phyloP scores from a whole-genome alignment of 35 echinoderm and acorn worm genomes.

The Anneissia japonica region DNA sequence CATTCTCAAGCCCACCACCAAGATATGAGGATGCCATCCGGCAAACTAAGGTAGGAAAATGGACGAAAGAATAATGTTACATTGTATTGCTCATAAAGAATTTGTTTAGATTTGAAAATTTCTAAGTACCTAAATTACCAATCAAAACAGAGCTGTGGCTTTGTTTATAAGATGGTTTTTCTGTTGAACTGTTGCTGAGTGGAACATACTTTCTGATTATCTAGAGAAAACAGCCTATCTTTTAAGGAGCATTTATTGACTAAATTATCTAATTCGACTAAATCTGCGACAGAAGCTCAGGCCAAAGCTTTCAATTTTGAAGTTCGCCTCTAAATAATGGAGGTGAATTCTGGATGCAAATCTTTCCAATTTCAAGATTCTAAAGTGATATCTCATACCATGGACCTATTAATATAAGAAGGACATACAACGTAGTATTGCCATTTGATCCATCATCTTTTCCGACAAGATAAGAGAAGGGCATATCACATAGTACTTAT shows the following conservation, averaged over 20 bases:
- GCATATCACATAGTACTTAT: too few relatives aligned
- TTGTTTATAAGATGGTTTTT: background rate
- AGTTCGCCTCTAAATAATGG: too few relatives aligned
- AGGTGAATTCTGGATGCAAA: background rate
- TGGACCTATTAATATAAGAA: too few relatives aligned
- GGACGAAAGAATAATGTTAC: background rate
- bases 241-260: background rate
- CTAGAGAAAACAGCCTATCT: background rate
- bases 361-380: background rate
- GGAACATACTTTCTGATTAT: background rate
- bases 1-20: slow-evolving; percentile 73
- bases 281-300: too few relatives aligned
- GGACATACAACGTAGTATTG: too few relatives aligned
- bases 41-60: slow-evolving; percentile 77
- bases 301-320: too few relatives aligned
- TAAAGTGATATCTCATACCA: too few relatives aligned
- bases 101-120: background rate
- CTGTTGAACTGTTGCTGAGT: background rate
- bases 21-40: slow-evolving; percentile 93
- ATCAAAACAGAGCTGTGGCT: background rate
- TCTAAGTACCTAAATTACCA: background rate
- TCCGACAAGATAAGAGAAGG: too few relatives aligned
- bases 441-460: too few relatives aligned
- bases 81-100: background rate
- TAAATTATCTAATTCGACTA: too few relatives aligned